phyloP scores from a whole-genome alignment of 2,797 vertebrate genomes.

The Myiothlypis chrysogaster region DNA sequence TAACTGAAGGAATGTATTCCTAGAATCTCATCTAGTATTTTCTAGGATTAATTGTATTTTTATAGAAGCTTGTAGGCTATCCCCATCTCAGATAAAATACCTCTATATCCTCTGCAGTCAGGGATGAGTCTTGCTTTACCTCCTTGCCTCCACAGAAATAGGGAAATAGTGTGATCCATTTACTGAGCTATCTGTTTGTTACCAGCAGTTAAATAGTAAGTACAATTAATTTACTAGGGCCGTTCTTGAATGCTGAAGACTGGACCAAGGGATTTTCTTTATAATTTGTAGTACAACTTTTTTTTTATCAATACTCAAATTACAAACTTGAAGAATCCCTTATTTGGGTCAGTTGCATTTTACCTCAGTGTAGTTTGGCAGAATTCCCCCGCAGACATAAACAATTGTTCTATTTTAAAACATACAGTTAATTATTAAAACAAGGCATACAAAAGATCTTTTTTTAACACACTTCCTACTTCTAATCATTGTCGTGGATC shows the following conservation, averaged over 20 bases:
- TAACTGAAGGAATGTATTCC: background rate
- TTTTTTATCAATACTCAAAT: background rate
- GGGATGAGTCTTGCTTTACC: background rate
- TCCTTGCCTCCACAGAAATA: background rate
- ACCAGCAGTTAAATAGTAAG: background rate
- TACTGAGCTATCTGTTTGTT: background rate
- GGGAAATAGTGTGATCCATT: background rate
- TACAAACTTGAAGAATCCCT: background rate
- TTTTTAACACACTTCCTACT: conserved; percentile 3
- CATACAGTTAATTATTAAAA: conserved; percentile 6
- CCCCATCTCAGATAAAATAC: background rate
- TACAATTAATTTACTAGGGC: background rate
- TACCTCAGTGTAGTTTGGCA: background rate
- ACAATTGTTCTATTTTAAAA: conserved; percentile 26
- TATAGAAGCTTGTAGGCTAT: background rate
- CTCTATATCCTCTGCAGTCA: background rate
- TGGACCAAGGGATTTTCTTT: background rate
- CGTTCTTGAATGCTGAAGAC: background rate
- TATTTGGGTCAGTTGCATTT: background rate
- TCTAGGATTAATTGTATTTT: background rate
- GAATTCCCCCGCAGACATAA: background rate
- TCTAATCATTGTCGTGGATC: conserved; percentile 28
- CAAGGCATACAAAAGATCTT: background rate
- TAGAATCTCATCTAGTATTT: background rate
- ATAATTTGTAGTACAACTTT: background rate